phyloP scores from a whole-genome alignment of 2,113 vertebrate genomes.

The Paradisaea rubra region DNA sequence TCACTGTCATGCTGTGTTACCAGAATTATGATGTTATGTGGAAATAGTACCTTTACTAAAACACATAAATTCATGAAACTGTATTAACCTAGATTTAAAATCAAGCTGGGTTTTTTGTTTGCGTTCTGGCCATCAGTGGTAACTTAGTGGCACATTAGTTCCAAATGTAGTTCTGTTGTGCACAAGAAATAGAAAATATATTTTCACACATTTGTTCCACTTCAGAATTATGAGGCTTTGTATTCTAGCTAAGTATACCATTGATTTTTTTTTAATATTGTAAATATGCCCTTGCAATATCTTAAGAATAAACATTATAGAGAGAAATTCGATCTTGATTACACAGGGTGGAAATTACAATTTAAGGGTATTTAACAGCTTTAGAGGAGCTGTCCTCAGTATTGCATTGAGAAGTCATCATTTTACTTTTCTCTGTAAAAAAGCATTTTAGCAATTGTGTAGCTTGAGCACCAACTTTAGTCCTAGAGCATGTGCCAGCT shows the following conservation, averaged over 20 bases:
- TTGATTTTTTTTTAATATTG: background rate
- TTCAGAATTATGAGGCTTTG: background rate
- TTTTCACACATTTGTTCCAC: background rate
- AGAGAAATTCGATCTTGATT: background rate
- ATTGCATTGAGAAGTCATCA: background rate
- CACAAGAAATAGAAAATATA: background rate
- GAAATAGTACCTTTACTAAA: background rate
- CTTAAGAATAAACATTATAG: background rate
- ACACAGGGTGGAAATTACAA: background rate
- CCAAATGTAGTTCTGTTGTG: background rate
- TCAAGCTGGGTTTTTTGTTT: background rate
- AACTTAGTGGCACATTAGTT: background rate
- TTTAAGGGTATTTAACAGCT: constrained; percentile 1
- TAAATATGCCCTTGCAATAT: background rate
- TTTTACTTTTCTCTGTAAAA: background rate
- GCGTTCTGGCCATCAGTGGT: background rate
- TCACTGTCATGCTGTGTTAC: background rate
- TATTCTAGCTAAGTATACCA: background rate
- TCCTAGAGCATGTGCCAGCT: constrained; percentile 13
- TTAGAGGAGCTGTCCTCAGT: background rate
- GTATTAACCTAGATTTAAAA: background rate
- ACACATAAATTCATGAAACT: background rate
- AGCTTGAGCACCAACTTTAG: constrained; percentile 7
- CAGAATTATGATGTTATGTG: background rate
- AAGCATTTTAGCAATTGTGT: constrained; percentile 8